These are phyloP conservation scores for Hoplostethus mediterraneus DNA, from an alignment of 2,797 vertebrate genomes.

Conservation along the genomic window DNA sequence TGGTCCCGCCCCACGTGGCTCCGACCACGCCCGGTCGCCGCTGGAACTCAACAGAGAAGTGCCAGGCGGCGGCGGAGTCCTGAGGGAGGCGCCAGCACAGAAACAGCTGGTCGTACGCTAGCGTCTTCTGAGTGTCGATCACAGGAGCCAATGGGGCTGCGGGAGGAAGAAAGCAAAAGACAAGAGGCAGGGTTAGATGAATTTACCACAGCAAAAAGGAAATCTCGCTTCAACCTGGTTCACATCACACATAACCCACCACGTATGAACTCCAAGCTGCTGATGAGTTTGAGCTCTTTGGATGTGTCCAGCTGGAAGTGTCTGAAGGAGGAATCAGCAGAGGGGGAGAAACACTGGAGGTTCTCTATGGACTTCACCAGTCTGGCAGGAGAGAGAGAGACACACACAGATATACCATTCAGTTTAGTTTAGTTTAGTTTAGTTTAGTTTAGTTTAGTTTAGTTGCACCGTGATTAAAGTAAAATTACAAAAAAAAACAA, in stretches of 20 bases:
- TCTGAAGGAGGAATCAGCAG: slow-evolving; percentile 91
- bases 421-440: too few species aligned
- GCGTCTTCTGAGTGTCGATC: slow-evolving; percentile 97
- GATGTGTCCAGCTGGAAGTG: slow-evolving; percentile 92
- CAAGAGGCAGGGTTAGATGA: background rate
- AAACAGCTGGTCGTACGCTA: slow-evolving; percentile 97
- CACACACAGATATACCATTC: background rate
- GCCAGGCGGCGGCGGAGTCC: slow-evolving; percentile 94
- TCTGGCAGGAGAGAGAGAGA: slow-evolving; percentile 71
- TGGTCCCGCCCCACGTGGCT: slow-evolving; percentile 88
- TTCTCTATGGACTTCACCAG: slow-evolving; percentile 91
- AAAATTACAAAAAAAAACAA: background rate
- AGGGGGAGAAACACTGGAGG: slow-evolving; percentile 91
- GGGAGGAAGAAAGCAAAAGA: slow-evolving; percentile 20
- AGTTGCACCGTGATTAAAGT: background rate
- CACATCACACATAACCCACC: slow-evolving; percentile 74
- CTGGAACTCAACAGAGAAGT: slow-evolving; percentile 95
- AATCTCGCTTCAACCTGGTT: background rate
- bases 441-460: too few species aligned
- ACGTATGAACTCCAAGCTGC: slow-evolving; percentile 89
- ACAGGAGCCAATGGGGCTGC: slow-evolving; percentile 94
- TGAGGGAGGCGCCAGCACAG: slow-evolving; percentile 96
- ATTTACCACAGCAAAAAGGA: background rate
- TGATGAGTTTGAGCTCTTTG: slow-evolving; percentile 90
- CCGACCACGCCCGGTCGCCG: slow-evolving; percentile 88